phyloP scores from a whole-genome alignment of 1,140 invertebrate species.

The Lucilia sericata region DNA sequence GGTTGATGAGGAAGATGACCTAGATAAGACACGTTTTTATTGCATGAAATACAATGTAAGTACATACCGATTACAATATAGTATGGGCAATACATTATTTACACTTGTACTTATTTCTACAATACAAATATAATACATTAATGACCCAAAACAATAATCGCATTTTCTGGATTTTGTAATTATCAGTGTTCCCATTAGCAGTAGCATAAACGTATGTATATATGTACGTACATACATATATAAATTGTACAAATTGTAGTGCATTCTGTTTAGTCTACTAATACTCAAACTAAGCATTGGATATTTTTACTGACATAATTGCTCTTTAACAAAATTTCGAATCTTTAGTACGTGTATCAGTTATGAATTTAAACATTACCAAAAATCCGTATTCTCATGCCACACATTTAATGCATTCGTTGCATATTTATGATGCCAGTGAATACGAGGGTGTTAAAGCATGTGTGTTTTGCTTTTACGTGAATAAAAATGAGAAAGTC shows the following conservation, averaged over 20 bases:
- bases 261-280: background rate
- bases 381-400: background rate
- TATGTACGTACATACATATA: background rate
- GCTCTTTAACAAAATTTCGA: background rate
- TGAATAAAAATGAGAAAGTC: too few relatives aligned
- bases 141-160: background rate
- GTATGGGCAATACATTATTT: background rate
- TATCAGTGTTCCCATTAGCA: background rate
- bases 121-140: background rate
- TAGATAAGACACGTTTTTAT: slow-evolving; percentile 7
- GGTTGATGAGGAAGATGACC: slow-evolving; percentile 33
- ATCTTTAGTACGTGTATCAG: background rate
- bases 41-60: background rate
- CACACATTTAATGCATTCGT: background rate
- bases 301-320: background rate
- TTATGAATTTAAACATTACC: background rate
- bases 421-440: background rate
- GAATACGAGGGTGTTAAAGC: background rate
- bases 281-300: background rate
- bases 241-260: background rate
- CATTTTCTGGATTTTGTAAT: background rate
- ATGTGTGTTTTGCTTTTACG: too few relatives aligned
- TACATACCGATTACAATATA: background rate
- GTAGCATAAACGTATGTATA: background rate
- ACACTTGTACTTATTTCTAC: background rate